phyloP scores from a whole-genome alignment of 2,797 vertebrate species.

The Galagoides demidoff region DNA sequence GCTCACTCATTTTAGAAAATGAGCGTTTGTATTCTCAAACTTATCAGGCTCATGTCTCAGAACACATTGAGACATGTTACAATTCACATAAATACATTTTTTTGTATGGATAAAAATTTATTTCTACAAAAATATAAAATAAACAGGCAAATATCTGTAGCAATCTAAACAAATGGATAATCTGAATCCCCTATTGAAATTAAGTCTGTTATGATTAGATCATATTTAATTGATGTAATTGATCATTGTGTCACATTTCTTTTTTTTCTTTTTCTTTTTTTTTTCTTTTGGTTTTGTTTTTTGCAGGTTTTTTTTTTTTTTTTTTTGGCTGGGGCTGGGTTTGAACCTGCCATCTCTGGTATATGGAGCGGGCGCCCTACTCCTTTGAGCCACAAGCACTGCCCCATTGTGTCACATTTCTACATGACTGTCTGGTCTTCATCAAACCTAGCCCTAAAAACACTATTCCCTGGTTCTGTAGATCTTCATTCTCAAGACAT shows the following conservation, averaged over 20 bases:
- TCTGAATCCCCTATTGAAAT: conserved; percentile 12
- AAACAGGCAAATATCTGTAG: background rate
- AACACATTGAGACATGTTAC: background rate
- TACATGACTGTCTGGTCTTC: background rate
- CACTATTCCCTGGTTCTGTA: background rate
- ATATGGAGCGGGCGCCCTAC: too few relatives aligned
- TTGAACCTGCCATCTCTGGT: too few relatives aligned
- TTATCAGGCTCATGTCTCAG: too few relatives aligned
- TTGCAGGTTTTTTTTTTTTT: too few relatives aligned
- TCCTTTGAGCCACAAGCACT: too few relatives aligned
- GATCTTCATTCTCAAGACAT: background rate
- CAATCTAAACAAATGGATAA: background rate
- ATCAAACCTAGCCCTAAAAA: background rate
- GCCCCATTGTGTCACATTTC: background rate
- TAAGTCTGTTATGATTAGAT: background rate
- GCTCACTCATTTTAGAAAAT: too few relatives aligned
- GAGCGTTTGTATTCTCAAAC: too few relatives aligned
- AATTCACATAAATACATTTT: background rate
- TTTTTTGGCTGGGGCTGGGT: too few relatives aligned
- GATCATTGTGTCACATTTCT: too few relatives aligned
- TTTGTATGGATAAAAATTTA: background rate
- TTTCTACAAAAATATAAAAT: background rate
- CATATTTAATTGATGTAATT: too few relatives aligned
- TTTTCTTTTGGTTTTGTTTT: too few relatives aligned
- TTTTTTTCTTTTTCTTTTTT: too few relatives aligned